These are phyloP conservation scores for Lepeophtheirus nordmannii DNA, from an alignment of 2,888 invertebrate genomes.

Conservation along the genomic window DNA sequence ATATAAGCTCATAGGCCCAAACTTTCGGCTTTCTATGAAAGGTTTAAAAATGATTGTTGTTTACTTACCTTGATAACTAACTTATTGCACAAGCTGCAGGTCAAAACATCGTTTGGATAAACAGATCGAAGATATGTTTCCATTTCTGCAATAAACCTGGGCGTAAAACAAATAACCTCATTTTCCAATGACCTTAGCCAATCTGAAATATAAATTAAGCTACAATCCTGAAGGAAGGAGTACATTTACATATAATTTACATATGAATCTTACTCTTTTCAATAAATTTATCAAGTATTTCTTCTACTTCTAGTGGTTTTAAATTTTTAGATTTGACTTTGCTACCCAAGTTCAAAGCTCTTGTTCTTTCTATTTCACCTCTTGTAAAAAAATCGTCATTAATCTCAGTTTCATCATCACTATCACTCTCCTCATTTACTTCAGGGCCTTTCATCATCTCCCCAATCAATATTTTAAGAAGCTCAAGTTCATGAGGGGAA, in stretches of 20 bases:
- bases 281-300: constrained; percentile 7
- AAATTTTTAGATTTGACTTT: constrained; percentile 4
- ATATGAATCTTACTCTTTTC: neutral
- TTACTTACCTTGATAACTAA: constrained; percentile 2
- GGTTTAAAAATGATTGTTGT: no score
- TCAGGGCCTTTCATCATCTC: constrained; percentile 9
- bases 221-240: neutral
- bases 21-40: no score
- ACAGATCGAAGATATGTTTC: constrained; percentile 10
- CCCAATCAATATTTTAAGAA: constrained; percentile 12
- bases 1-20: no score
- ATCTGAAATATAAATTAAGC: neutral
- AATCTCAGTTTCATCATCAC: neutral
- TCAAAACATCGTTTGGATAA: neutral
- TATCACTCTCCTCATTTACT: neutral
- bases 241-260: neutral
- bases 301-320: neutral
- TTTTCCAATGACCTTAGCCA: neutral
- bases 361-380: neutral
- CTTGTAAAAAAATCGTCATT: neutral
- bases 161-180: neutral
- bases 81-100: constrained; percentile 9
- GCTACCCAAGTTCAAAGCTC: neutral
- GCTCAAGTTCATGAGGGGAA: constrained; percentile 14
- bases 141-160: constrained; percentile 19